Percentiles rank a stretch among this genome's conserved stretches.
phyloP scores from a whole-genome alignment of 2,888 invertebrate species.

The Acleris holmiana region DNA sequence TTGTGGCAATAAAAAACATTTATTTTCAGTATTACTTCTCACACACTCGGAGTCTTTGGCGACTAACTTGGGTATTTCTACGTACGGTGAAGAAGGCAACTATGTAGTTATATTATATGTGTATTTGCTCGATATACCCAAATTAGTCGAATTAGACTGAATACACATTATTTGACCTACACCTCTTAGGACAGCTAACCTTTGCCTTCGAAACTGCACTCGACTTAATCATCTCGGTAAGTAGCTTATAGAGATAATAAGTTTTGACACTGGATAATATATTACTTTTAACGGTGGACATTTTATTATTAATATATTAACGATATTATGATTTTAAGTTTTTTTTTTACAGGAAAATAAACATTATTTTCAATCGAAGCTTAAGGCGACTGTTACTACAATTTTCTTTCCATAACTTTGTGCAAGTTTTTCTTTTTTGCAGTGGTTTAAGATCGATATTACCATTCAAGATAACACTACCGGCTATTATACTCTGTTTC shows the following conservation, averaged over 20 bases:
- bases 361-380: no score
- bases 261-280: constrained; percentile 23
- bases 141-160: constrained; percentile 15
- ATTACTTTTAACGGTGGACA: neutral
- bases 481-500: no score
- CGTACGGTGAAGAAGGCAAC: constrained; percentile 3
- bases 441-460: no score
- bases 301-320: neutral
- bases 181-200: constrained; percentile 22
- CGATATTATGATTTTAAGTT: no score
- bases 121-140: neutral
- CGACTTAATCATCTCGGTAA: constrained; percentile 6
- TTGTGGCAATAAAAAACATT: constrained; percentile 80
- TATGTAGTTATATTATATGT: neutral
- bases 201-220: constrained; percentile 26
- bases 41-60: constrained; percentile 17
- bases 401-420: no score
- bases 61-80: constrained; percentile 24
- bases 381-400: no score
- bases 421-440: no score
- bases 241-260: constrained; percentile 6
- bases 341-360: no score
- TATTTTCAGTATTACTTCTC: constrained; percentile 52
- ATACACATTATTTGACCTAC: constrained; percentile 9
- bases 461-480: no score